Evolutionary conservation across 1,140 invertebrate species (phyloP), one percentile per base, ranked within the genome.

Genomic region (Drosophila pruinosa): DNA sequence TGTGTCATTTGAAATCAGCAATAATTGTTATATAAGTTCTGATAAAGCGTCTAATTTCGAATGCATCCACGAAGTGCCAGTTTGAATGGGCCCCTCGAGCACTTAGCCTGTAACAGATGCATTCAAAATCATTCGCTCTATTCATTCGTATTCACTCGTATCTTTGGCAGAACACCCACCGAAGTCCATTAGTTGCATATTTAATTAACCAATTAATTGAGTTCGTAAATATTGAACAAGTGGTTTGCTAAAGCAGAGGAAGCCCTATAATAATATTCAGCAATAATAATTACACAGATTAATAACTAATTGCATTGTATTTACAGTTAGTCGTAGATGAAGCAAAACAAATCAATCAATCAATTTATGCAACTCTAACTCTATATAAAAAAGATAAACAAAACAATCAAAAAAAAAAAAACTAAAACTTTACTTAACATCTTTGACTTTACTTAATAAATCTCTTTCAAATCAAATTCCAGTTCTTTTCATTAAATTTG

Each of bases 361-460:
- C 31, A 34, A 34, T 34, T 34, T 82, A 78, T 75, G 69, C 59
- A 83, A 78, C 22, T 54, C 53, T 62, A 52, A 59, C n/a, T 45
- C 15, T 54, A 52, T 22, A 50, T 28, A 52, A 41, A 52, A 41
- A 34, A 28, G 8, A 53, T 34, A 7, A 31, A 50, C 38, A 43
- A 54, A 61, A 54, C 3, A 15, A 50, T 17, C 26, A 61, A 26
- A 61, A 24, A 34, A 31, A 24, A 12, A 52, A 52, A 69, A 62
- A 59, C 58, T 74, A 65, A 75, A 78, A 63, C 68, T 74, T 78
- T 83, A 77, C 72, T 78, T 86, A 86, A 81, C 67, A 43, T 70
- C 83, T 88, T 88, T 71, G 78, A 88, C 82, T 88, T 85, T 88
- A 88, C 78, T 88, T 88, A 88, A 88, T 88, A 88, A 88, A 88